Base-by-base conservation (phyloP, 2,113 vertebrate genomes). In the Oreochromis tanganicae region DNA sequence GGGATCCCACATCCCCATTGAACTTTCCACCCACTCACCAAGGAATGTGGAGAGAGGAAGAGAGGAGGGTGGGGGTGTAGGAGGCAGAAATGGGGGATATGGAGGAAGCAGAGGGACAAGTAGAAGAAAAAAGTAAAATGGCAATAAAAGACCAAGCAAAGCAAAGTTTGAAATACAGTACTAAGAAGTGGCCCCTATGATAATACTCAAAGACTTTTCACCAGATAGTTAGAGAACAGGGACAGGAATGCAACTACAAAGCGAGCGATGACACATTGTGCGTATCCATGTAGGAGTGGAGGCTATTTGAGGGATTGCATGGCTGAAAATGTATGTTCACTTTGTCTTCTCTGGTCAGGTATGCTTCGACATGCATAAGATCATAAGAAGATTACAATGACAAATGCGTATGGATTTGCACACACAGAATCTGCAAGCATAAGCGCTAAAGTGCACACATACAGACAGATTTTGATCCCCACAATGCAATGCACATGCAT, bases 1-100 rank as follows among this genome's bases (percentile, higher is more conserved):
- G 94, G 93, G 93, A 95, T 94, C 93, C 91, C 90, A 92, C 94
- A 94, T 93, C 91, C 94, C 93, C 91, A 95, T 89, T 96, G 95
- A 96, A 96, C 95, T 96, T 95, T 95, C 94, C 95, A 92, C 96
- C 95, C 95, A 96, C 95, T 94, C 95, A 94, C 91, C 83, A 55
- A 95, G 89, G 95, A 96, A 96, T 96, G 95, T 82, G 29, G 89
- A 83, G 88, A 90, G 92, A 85, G 91, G 88, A 92, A 88, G 90
- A 87, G 80, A 82, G 82, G 85, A 78, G 73, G 79, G 81, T 43
- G 85, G 57, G 91, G 86, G 80, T 87, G 73, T 63, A 27, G 90
- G 92, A 92, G 87, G 90, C 87, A 83, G 87, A 79, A 78, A 87
- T 81, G 84, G 85, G 88, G 79, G 71, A 80, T 61, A 27, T 41